A percentile compares a stretch with the other conserved stretches of the same genome.
Conservation (phyloP, 2,888 invertebrate species). For the Oxystoma pomonae region DNA sequence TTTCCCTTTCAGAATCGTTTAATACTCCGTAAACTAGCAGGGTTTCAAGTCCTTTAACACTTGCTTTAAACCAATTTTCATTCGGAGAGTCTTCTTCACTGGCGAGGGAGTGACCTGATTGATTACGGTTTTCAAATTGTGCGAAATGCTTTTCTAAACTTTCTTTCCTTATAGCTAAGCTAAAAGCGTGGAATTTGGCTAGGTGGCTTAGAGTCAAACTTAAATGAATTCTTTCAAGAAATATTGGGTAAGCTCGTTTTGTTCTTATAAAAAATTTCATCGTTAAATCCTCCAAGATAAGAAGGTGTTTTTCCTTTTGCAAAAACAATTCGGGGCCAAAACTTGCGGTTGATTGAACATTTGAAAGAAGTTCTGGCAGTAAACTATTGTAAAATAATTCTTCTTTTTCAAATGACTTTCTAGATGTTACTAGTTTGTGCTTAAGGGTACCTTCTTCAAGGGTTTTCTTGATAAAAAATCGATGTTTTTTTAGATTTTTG, state of each 20-base stretch:
- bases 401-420: constrained; percentile 16
- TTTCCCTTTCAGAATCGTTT: neutral
- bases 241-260: constrained; percentile 14
- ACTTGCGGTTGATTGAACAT: constrained; percentile 6
- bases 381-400: constrained; percentile 13
- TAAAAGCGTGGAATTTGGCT: constrained; percentile 18
- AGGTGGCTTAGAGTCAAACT: constrained; percentile 16
- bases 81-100: neutral
- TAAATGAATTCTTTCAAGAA: constrained; percentile 20
- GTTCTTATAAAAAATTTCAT: constrained; percentile 15
- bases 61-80: neutral
- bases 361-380: constrained; percentile 3
- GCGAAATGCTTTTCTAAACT: neutral
- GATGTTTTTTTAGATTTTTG: constrained; percentile 17
- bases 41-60: constrained; percentile 16
- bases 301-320: constrained; percentile 7
- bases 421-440: constrained; percentile 7
- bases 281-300: constrained; percentile 23
- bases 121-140: neutral
- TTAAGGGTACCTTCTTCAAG: neutral
- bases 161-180: constrained; percentile 13
- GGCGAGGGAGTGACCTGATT: neutral
- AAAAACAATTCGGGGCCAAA: constrained; percentile 16
- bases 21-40: constrained; percentile 10
- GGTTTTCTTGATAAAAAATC: constrained; percentile 21